phyloP scores from a whole-genome alignment of 2,888 invertebrate species.

The Synergus laeviventris region DNA sequence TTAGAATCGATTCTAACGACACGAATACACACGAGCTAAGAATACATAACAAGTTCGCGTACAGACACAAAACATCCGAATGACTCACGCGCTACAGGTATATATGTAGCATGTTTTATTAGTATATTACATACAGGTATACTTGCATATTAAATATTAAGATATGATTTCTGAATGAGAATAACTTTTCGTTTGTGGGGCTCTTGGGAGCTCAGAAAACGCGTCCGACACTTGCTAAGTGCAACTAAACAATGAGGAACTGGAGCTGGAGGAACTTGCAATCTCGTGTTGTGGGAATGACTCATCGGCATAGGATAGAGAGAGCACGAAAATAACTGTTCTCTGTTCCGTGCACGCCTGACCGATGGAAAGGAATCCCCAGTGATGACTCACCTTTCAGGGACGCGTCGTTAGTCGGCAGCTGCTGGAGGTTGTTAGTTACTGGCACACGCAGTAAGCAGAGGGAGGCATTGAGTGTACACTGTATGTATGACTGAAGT shows the following conservation, averaged over 20 bases:
- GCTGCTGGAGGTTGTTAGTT: constrained; percentile 34
- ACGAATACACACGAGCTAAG: constrained; percentile 24
- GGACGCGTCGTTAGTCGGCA: constrained; percentile 35
- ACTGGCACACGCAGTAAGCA: constrained; percentile 11
- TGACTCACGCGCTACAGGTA: constrained; percentile 38
- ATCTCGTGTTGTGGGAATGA: constrained; percentile 37
- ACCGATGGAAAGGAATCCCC: constrained; percentile 36
- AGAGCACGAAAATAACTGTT: constrained; percentile 32
- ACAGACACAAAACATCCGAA: constrained; percentile 21
- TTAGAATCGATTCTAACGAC: constrained; percentile 32
- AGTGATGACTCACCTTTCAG: constrained; percentile 48
- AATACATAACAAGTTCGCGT: constrained; percentile 7
- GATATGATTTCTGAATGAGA: background rate
- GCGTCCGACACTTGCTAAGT: constrained; percentile 30
- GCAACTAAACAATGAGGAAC: constrained; percentile 35
- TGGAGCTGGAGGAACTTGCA: constrained; percentile 16
- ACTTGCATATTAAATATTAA: background rate
- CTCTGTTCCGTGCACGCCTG: constrained; percentile 34
- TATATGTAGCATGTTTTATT: constrained; percentile 2
- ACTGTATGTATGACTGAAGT: background rate
- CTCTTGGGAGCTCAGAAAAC: background rate
- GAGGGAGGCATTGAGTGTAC: background rate
- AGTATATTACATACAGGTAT: background rate
- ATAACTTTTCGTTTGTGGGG: background rate
- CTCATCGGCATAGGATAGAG: constrained; percentile 8